These are phyloP conservation scores for Diglossa brunneiventris DNA, from an alignment of 2,113 vertebrate genomes.

Conservation along the genomic window DNA sequence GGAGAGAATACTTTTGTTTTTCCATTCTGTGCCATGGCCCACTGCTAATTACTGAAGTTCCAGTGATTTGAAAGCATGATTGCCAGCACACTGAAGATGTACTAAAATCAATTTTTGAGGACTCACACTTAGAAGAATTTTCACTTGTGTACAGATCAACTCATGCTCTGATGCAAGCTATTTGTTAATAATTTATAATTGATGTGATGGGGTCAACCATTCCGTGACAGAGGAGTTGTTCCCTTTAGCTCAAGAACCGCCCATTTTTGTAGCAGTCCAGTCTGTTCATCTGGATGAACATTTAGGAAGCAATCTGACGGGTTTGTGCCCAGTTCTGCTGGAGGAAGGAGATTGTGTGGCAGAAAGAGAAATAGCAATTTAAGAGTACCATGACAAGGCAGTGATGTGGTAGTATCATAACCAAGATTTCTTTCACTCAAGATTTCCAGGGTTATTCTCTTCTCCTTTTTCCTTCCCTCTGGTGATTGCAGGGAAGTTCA, in stretches of 20 bases:
- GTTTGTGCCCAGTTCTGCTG: not conserved
- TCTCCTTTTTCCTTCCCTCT: not conserved
- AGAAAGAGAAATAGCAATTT: not conserved
- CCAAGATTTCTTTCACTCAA: not conserved
- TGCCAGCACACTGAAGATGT: not conserved
- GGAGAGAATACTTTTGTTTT: not conserved
- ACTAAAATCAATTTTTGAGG: not conserved
- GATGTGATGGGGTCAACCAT: fast-evolving
- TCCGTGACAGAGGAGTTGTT: not conserved
- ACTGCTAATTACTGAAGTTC: not conserved
- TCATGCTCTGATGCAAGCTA: not conserved
- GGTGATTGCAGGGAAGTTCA: not conserved
- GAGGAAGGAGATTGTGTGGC: not conserved
- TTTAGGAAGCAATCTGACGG: not conserved
- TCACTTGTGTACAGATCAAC: not conserved
- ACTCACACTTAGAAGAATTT: not conserved
- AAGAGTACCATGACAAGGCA: not conserved
- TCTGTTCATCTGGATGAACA: not conserved
- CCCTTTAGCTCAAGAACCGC: not conserved
- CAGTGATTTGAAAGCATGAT: not conserved
- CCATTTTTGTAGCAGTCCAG: not conserved
- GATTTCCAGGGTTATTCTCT: not conserved
- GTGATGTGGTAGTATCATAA: not conserved
- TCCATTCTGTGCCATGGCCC: not conserved
- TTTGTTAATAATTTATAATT: not conserved